Percentiles rank a stretch among this genome's conserved stretches.
Conservation (phyloP, 1,140 invertebrate genomes). For the Steinernema feltiae region DNA sequence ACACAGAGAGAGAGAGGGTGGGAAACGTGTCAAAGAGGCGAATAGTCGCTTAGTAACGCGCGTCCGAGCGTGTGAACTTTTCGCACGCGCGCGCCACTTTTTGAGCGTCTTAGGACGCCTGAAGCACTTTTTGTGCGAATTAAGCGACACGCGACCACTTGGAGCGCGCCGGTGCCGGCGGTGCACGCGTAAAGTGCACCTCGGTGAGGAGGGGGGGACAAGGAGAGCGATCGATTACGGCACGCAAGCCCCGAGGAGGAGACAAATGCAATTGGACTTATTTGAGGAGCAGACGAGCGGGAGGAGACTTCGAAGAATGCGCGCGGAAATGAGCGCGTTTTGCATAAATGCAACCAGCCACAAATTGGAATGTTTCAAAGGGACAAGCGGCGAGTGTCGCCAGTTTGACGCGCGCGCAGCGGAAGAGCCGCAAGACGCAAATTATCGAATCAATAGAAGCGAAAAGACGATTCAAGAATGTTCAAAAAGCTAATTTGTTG, state of each 20-base stretch:
- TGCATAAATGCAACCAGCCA: not conserved
- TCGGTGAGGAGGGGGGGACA: not conserved
- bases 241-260: not conserved
- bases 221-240: not conserved
- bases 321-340: not conserved
- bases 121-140: not conserved
- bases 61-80: not conserved
- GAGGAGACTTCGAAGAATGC: not conserved
- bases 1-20: not conserved
- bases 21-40: not conserved
- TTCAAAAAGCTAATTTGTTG: not conserved
- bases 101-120: not conserved
- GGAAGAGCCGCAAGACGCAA: not conserved
- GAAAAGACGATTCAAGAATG: not conserved
- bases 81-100: not conserved
- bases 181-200: not conserved
- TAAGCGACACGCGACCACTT: not conserved
- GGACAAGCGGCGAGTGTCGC: not conserved
- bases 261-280: constrained; percentile 6
- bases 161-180: not conserved
- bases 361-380: constrained; percentile 11
- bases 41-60: not conserved
- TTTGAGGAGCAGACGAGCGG: not conserved
- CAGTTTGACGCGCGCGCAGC: not conserved
- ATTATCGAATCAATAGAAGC: constrained; percentile 8